phyloP scores from a whole-genome alignment of 2,797 vertebrate genomes.

The Sitta carolinensis region DNA sequence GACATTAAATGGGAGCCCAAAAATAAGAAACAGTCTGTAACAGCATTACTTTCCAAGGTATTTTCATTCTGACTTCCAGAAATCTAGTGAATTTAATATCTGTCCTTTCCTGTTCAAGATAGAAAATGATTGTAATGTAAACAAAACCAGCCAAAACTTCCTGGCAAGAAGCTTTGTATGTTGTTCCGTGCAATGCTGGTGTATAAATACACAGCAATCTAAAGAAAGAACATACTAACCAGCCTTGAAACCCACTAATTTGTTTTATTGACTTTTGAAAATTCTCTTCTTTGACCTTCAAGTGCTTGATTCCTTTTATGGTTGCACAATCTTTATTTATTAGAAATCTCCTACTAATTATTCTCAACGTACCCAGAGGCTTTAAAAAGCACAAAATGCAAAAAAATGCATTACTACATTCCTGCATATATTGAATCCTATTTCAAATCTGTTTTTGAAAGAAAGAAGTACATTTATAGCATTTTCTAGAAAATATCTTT shows the following conservation, averaged over 20 bases:
- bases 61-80: not conserved
- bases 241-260: not conserved
- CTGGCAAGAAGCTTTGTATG: not conserved
- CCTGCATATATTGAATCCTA: not conserved
- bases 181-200: not conserved
- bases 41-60: not conserved
- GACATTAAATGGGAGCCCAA: not conserved
- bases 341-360: conserved; percentile 27
- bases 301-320: conserved; percentile 22
- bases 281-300: conserved; percentile 32
- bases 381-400: conserved; percentile 4
- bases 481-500: not conserved
- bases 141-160: not conserved
- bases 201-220: not conserved
- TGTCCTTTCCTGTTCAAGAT: not conserved
- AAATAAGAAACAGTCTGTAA: not conserved
- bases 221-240: not conserved
- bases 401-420: not conserved
- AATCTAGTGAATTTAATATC: not conserved
- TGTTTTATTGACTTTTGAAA: not conserved
- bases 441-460: not conserved
- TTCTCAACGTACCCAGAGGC: not conserved
- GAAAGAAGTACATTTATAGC: not conserved
- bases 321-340: not conserved
- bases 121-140: not conserved